Base-by-base conservation (phyloP, 37 sponge, comb jelly and placozoan genomes). In the Bolinopsis microptera region DNA sequence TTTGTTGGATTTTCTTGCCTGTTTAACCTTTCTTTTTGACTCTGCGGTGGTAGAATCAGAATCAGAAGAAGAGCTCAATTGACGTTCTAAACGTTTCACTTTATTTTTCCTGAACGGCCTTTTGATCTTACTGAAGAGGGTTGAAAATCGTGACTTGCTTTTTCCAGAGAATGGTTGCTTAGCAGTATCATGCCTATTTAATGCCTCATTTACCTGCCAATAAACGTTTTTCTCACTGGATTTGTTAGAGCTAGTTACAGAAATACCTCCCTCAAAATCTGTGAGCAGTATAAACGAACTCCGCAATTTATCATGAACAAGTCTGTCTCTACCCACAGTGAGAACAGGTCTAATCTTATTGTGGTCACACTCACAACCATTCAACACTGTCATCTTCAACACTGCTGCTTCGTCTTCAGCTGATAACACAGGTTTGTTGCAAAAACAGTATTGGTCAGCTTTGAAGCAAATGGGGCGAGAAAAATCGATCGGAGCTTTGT, bases 381-480 rank as follows among this genome's bases (percentile, higher is more conserved):
- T 72, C 26, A n/a, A 23, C 5, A 72, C 75, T 5, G 31, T 72
- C 26, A 72, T 72, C 26, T 28, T n/a, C 31, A 72, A n/a, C 31
- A 72, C 75, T 30, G 75, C 75, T 30, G 75, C 75, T 8, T n/a
- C 75, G 26, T 72, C 31, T 72, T 72, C 5, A 18, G 61, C 9
- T 5, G 61, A 5, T 3, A 72, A 8, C 26, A 72, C 26, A 2
- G 75, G 75, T 21, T 72, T n/a, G 31, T 28, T 72, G 26, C 75
- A 72, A n/a, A n/a, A 72, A n/a, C 75, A n/a, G 26, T 72, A 72
- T 28, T 28, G 13, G 75, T 72, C 75, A 30, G 75, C 75, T 28
- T 72, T n/a, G 26, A 72, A 72, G 18, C 75, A 72, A 8, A 72
- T 72, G 5, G 75, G 75, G 13, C 75, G 3, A n/a, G 26, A 72